Conservation (phyloP, 2,888 invertebrate genomes). For the Troides helena region DNA sequence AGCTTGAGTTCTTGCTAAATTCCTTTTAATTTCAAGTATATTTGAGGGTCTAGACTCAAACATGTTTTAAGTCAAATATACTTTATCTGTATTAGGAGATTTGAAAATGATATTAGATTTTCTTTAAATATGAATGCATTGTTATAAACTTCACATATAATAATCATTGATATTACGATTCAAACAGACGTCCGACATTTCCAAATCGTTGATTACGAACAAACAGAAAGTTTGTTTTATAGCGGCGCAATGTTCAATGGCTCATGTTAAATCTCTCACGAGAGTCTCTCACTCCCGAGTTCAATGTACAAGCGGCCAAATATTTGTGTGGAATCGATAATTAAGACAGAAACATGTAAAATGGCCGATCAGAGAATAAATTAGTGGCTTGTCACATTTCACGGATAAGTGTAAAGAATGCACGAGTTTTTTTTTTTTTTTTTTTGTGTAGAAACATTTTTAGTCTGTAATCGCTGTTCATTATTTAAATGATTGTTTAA, state of each 20-base stretch:
- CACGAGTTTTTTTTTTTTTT: slow-evolving; percentile 39
- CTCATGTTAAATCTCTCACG: slow-evolving; percentile 39
- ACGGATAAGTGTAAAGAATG: slow-evolving; percentile 66
- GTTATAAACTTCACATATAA: neutral
- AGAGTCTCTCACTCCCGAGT: slow-evolving; percentile 42
- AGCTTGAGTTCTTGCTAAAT: no score
- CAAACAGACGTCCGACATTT: neutral
- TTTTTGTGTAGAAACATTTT: slow-evolving; percentile 52
- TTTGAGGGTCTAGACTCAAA: no score
- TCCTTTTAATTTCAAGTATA: no score
- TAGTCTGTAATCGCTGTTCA: slow-evolving; percentile 31
- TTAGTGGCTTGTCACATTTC: slow-evolving; percentile 68
- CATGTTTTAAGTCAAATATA: no score
- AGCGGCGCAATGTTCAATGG: slow-evolving; percentile 17
- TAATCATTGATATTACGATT: neutral
- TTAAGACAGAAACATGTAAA: slow-evolving; percentile 58
- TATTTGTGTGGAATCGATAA: slow-evolving; percentile 68
- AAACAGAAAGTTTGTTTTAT: slow-evolving; percentile 23
- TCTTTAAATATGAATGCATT: neutral
- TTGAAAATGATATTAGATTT: neutral
- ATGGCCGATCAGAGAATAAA: slow-evolving; percentile 68
- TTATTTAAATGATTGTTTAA: slow-evolving; percentile 61
- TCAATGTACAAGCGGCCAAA: slow-evolving; percentile 56
- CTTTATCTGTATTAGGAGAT: no score
- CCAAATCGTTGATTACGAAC: slow-evolving; percentile 19